Conservation (phyloP, 2,113 vertebrate genomes). For the Hyperopisus bebe region DNA sequence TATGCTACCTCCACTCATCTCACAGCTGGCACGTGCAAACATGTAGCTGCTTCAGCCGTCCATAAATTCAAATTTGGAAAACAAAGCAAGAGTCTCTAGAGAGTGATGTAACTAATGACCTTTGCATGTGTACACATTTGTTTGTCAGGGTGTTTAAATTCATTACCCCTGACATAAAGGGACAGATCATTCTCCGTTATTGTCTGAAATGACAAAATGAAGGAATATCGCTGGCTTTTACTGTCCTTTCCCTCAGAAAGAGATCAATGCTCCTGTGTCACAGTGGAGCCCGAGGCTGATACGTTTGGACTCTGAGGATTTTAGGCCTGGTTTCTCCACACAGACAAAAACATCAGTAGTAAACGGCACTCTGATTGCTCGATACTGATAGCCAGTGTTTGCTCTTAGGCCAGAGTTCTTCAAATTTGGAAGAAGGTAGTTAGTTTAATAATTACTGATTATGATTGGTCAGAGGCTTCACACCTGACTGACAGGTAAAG, state of each 20-base stretch:
- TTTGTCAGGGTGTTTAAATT: constrained; percentile 27
- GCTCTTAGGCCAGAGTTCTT: too few species aligned
- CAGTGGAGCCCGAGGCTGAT: not conserved
- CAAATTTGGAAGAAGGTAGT: too few species aligned
- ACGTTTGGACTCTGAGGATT: not conserved
- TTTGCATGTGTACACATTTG: constrained; percentile 24
- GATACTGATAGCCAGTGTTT: not conserved
- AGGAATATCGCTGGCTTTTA: not conserved
- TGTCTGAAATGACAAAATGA: constrained; percentile 19
- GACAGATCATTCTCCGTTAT: constrained; percentile 19
- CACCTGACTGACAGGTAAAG: too few species aligned
- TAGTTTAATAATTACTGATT: too few species aligned
- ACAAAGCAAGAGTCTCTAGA: not conserved
- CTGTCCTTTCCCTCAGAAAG: not conserved
- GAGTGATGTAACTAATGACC: constrained; percentile 27
- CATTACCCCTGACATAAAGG: constrained; percentile 10
- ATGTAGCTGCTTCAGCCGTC: not conserved
- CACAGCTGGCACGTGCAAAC: not conserved
- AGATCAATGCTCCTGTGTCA: constrained; percentile 8
- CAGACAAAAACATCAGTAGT: not conserved
- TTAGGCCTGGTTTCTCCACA: not conserved
- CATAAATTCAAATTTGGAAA: constrained; percentile 29
- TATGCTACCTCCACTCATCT: not conserved
- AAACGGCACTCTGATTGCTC: not conserved
- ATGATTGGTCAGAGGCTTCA: too few species aligned